phyloP scores from a whole-genome alignment of 2,113 vertebrate genomes.

The Myiopsitta monachus region DNA sequence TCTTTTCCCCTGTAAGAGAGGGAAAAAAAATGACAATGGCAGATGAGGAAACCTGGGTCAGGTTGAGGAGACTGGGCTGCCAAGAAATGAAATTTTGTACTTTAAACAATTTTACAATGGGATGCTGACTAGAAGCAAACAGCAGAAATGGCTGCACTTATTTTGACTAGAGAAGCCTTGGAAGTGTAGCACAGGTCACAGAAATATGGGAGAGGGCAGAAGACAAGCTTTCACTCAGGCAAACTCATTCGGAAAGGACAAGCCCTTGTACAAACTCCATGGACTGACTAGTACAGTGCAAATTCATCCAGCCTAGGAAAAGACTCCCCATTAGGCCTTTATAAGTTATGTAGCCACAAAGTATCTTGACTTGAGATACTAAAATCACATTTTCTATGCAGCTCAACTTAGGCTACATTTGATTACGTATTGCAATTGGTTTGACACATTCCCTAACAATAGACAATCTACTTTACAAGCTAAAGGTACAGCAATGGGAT shows the following conservation, averaged over 20 bases:
- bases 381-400: neutral
- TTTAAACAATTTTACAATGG: neutral
- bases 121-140: neutral
- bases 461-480: neutral
- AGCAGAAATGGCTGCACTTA: neutral
- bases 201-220: neutral
- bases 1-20: neutral
- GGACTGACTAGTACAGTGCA: rapidly evolving
- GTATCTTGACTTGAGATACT: neutral
- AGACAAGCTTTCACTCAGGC: neutral
- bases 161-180: neutral
- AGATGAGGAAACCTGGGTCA: neutral
- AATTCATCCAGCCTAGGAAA: neutral
- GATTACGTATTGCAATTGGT: neutral
- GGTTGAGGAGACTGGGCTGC: neutral
- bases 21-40: neutral
- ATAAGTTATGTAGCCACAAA: neutral
- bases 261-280: neutral
- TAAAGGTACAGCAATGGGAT: neutral
- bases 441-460: neutral
- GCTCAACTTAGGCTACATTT: neutral
- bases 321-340: neutral
- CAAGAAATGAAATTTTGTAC: neutral
- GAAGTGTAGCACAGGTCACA: neutral
- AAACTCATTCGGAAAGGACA: neutral